Conservation (phyloP, 2,888 invertebrate species). For the Drosophila quasianomalipes region DNA sequence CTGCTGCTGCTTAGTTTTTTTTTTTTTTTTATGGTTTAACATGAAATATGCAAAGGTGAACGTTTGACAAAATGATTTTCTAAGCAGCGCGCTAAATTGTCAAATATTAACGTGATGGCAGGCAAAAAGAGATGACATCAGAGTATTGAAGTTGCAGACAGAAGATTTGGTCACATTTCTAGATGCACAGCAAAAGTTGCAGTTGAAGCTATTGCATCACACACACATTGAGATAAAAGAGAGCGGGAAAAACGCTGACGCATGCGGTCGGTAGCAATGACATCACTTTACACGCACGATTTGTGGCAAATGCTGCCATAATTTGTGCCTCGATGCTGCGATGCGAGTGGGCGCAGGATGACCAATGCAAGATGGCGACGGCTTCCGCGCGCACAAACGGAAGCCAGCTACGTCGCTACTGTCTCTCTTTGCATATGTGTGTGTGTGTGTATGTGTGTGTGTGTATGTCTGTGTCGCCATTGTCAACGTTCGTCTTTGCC, state of each 20-base stretch:
- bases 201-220: slow-evolving; percentile 67
- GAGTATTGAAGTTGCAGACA: slow-evolving; percentile 19
- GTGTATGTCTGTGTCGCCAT: slow-evolving; percentile 51
- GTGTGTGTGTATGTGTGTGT: slow-evolving; percentile 18
- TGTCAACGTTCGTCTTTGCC: slow-evolving; percentile 71
- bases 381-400: slow-evolving; percentile 78
- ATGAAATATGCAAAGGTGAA: slow-evolving; percentile 68
- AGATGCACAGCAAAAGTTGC: slow-evolving; percentile 13
- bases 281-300: slow-evolving; percentile 82
- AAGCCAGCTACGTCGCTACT: slow-evolving; percentile 69
- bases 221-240: slow-evolving; percentile 21
- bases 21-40: slow-evolving; percentile 45
- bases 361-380: slow-evolving; percentile 80
- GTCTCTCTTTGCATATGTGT: slow-evolving; percentile 11
- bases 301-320: slow-evolving; percentile 81
- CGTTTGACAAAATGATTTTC: slow-evolving; percentile 62
- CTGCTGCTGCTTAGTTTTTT: slow-evolving; percentile 21
- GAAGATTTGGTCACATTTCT: slow-evolving; percentile 12
- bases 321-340: slow-evolving; percentile 68
- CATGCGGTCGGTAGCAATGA: slow-evolving; percentile 70
- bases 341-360: slow-evolving; percentile 77
- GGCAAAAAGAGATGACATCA: slow-evolving; percentile 25
- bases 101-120: slow-evolving; percentile 54
- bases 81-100: slow-evolving; percentile 66
- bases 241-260: slow-evolving; percentile 66